These are phyloP conservation scores for Sinhomidia bicolor DNA, from an alignment of 2,888 invertebrate species.

Conservation along the genomic window DNA sequence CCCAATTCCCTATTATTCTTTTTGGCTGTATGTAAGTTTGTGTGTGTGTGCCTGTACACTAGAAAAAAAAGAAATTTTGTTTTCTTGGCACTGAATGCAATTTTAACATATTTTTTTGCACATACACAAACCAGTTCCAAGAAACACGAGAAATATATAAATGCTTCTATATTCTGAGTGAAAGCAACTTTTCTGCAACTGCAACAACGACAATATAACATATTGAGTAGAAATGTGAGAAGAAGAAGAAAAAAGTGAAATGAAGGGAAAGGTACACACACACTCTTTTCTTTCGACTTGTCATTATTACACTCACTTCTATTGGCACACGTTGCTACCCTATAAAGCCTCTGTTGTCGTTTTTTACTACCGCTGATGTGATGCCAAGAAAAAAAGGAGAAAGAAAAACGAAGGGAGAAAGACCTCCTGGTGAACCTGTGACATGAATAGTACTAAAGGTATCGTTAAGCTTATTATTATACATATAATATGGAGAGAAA, in stretches of 20 bases:
- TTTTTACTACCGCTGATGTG: slow-evolving; percentile 51
- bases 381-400: slow-evolving; percentile 54
- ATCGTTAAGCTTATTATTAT: slow-evolving; percentile 41
- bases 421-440: slow-evolving; percentile 67
- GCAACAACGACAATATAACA: background rate
- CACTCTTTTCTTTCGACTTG: slow-evolving; percentile 31
- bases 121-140: slow-evolving; percentile 24
- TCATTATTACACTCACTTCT: slow-evolving; percentile 31
- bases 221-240: background rate
- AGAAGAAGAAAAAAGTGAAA: slow-evolving; percentile 3
- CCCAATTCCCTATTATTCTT: background rate
- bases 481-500: background rate
- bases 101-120: slow-evolving; percentile 19
- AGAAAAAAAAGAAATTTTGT: background rate
- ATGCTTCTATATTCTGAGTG: background rate
- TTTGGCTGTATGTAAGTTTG: background rate
- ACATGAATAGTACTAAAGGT: slow-evolving; percentile 56
- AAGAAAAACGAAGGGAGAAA: slow-evolving; percentile 34
- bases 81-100: slow-evolving; percentile 24
- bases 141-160: slow-evolving; percentile 9
- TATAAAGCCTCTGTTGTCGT: slow-evolving; percentile 29
- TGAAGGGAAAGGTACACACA: background rate
- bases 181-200: background rate
- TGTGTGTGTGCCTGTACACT: too few relatives aligned
- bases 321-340: background rate